Evolutionary conservation across 2,888 invertebrate genomes (phyloP).

Genomic region (Cyaniris semiargus): DNA sequence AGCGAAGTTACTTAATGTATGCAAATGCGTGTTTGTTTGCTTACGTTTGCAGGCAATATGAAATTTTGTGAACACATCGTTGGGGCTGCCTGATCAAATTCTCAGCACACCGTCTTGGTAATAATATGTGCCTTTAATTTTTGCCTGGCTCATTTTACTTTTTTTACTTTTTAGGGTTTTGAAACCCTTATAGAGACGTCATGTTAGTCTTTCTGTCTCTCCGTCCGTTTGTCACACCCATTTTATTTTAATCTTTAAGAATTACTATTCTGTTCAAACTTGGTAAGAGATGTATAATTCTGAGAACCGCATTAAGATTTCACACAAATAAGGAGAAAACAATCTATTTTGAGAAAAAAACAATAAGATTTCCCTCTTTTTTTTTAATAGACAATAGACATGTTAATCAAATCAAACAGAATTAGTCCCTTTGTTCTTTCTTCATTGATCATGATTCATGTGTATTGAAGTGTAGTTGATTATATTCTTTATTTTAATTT

Average conservation of each 20-base stretch:
- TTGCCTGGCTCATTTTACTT: not conserved
- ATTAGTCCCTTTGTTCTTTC: not conserved
- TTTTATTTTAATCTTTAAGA: not conserved
- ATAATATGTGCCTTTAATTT: not conserved
- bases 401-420: not conserved
- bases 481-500: not conserved
- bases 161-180: not conserved
- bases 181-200: not conserved
- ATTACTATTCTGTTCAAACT: not conserved
- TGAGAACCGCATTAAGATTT: not conserved
- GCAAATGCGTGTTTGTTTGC: conserved; percentile 2
- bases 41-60: not conserved
- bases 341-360: not conserved
- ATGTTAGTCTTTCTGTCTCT: no score
- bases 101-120: not conserved
- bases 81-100: not conserved
- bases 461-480: conserved; percentile 8
- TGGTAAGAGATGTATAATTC: not conserved
- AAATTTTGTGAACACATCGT: conserved; percentile 9
- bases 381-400: not conserved
- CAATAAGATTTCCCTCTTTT: not conserved
- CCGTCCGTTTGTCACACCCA: no score
- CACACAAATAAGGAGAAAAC: not conserved
- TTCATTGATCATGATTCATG: not conserved
- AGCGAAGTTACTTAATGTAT: not conserved